Conservation (phyloP, 2,113 vertebrate species). For the Rattus rattus region DNA sequence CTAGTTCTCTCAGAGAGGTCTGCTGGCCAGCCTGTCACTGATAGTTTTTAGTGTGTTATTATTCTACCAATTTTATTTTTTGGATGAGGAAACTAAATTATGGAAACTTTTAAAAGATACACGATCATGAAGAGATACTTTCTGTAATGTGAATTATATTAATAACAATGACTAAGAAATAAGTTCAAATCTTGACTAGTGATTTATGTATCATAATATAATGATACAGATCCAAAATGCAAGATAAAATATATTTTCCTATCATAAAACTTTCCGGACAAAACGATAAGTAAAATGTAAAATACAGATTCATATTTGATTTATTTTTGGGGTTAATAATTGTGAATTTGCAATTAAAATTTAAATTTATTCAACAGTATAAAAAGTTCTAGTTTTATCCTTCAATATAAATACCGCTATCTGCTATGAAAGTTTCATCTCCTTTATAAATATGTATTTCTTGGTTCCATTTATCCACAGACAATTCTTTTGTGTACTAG, state of each 20-base stretch:
- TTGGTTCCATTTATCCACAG: not conserved
- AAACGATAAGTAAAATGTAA: slow-evolving; percentile 10
- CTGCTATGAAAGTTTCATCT: not conserved
- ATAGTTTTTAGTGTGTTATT: not conserved
- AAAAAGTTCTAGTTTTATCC: slow-evolving; percentile 2
- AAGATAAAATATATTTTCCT: not conserved
- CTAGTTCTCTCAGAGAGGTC: not conserved
- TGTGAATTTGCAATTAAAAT: not conserved
- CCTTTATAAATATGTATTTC: not conserved
- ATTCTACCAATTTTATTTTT: not conserved
- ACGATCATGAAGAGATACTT: not conserved
- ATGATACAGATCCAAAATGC: not conserved
- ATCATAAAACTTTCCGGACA: not conserved
- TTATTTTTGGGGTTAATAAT: slow-evolving; percentile 2
- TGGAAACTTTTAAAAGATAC: not conserved
- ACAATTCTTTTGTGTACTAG: not conserved
- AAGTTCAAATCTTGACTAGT: not conserved
- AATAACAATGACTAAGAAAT: not conserved
- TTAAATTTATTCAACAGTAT: not conserved
- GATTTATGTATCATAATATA: not conserved
- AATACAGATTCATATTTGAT: not conserved
- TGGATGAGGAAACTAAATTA: not conserved
- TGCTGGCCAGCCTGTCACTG: not conserved
- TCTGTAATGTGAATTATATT: not conserved
- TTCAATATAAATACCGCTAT: not conserved